Conservation (phyloP, 2,888 invertebrate species). For the Agonum fuliginosum region DNA sequence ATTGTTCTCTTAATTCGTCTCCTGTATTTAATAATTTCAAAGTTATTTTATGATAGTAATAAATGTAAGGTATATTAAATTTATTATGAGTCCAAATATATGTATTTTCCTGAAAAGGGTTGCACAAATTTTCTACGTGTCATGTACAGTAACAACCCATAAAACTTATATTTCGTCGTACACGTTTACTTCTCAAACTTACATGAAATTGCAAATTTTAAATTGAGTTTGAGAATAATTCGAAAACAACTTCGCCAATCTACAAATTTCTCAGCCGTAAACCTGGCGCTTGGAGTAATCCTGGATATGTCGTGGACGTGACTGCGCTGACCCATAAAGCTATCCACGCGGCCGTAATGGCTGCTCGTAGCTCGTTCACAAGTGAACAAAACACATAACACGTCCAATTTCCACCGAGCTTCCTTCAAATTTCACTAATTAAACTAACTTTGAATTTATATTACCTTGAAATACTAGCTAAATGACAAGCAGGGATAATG, state of each 20-base stretch:
- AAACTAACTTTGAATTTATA: conserved; percentile 19
- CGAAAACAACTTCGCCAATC: not conserved
- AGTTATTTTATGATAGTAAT: too few relatives aligned
- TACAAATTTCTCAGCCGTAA: conserved; percentile 1
- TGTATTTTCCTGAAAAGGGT: too few relatives aligned
- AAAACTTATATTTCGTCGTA: too few relatives aligned
- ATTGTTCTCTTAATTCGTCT: too few relatives aligned
- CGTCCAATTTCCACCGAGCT: not conserved
- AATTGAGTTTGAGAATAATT: not conserved
- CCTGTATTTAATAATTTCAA: too few relatives aligned
- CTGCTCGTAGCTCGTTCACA: not conserved
- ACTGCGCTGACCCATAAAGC: conserved; percentile 11
- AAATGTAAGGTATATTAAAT: too few relatives aligned
- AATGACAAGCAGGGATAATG: too few relatives aligned
- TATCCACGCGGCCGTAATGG: not conserved
- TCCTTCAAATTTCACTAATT: conserved; percentile 3
- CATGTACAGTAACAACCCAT: too few relatives aligned
- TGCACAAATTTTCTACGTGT: too few relatives aligned
- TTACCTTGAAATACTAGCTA: conserved; percentile 6
- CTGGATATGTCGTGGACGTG: conserved; percentile 24
- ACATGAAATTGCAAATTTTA: not conserved
- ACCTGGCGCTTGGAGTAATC: not conserved
- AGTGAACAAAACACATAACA: conserved; percentile 9
- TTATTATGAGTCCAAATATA: too few relatives aligned
- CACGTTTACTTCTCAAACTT: not conserved